Conservation (phyloP, 2,113 vertebrate genomes). For the Mesitornis unicolor region DNA sequence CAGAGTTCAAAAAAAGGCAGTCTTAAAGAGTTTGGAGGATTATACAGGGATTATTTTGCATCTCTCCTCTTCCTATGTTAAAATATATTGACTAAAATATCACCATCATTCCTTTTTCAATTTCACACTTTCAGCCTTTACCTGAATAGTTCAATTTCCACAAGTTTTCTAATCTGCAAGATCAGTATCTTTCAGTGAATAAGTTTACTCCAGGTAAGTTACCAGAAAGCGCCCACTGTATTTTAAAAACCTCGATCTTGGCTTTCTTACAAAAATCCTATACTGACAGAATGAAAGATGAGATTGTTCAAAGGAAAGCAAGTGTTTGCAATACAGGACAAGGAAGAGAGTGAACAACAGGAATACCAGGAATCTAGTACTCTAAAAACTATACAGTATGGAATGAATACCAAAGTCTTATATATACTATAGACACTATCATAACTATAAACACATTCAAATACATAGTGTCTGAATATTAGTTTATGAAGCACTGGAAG, state of each 20-base stretch:
- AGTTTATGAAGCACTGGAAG: background rate
- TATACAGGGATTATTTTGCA: background rate
- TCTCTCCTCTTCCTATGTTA: background rate
- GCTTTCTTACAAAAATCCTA: background rate
- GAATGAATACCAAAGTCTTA: background rate
- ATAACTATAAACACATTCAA: background rate
- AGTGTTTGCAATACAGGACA: background rate
- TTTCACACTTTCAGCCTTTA: background rate
- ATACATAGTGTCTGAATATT: background rate
- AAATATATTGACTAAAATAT: background rate
- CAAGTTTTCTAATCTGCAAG: background rate
- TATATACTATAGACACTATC: background rate
- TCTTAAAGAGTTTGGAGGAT: background rate
- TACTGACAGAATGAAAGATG: background rate
- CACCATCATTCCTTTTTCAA: background rate
- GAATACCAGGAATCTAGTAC: background rate
- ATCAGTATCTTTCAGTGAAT: background rate
- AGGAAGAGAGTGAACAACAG: background rate
- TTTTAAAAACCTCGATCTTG: background rate
- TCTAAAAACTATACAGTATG: background rate
- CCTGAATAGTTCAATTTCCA: background rate
- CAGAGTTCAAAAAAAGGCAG: background rate
- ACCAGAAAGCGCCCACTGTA: background rate
- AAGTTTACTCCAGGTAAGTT: background rate
- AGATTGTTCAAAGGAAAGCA: background rate